Conservation (phyloP, 2,113 vertebrate genomes). For the Nesogale talazaci region DNA sequence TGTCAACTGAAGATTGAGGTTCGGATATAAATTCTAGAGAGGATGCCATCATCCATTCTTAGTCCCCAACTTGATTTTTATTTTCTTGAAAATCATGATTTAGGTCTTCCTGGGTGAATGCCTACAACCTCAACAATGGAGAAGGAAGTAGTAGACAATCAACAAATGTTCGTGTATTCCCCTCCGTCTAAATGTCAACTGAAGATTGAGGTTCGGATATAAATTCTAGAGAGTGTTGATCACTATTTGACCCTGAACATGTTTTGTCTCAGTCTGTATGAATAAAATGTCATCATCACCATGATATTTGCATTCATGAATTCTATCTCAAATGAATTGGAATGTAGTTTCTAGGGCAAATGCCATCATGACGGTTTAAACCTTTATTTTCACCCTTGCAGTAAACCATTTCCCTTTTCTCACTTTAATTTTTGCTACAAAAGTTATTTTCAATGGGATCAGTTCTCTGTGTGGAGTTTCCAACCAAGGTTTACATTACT, state of each 20-base stretch:
- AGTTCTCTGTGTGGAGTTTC: not conserved
- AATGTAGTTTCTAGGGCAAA: not conserved
- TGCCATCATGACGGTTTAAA: not conserved
- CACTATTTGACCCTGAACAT: not conserved
- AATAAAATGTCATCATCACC: slow-evolving; percentile 9
- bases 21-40: slow-evolving; percentile 49
- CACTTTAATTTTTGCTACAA: not conserved
- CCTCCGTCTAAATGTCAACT: slow-evolving; percentile 34
- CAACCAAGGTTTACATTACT: not conserved
- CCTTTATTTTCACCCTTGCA: not conserved
- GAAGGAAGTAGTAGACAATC: slow-evolving; percentile 13
- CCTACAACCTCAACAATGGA: not conserved
- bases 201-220: slow-evolving; percentile 38
- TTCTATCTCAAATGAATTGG: slow-evolving; percentile 17
- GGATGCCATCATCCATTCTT: not conserved
- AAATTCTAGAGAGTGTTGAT: slow-evolving; percentile 32
- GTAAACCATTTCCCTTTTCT: slow-evolving; percentile 35
- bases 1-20: slow-evolving; percentile 45
- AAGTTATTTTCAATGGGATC: slow-evolving; percentile 29
- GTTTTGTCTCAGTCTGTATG: not conserved
- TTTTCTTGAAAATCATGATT: too few relatives aligned
- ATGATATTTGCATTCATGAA: not conserved
- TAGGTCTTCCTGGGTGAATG: not conserved
- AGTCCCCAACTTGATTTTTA: not conserved
- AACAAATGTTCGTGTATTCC: slow-evolving; percentile 25